Conservation (phyloP, 1,140 invertebrate species). For the Drosophila kurseongensis region DNA sequence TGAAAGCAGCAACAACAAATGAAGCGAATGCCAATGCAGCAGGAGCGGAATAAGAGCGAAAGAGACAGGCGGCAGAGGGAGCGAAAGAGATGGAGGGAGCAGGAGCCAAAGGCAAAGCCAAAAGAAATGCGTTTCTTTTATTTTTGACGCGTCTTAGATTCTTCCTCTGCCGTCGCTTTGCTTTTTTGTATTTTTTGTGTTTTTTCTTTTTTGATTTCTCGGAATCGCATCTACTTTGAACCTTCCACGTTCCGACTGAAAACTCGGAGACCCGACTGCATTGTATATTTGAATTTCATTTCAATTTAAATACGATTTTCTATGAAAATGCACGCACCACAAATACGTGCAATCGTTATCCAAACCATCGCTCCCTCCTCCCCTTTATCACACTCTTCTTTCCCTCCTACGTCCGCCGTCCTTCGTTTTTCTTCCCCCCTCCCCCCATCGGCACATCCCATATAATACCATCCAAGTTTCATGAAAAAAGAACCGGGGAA, state of each 20-base stretch:
- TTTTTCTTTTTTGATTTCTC: conserved; percentile 72
- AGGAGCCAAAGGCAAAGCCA: conserved; percentile 49
- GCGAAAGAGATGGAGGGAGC: conserved; percentile 4
- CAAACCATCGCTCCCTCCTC: conserved; percentile 4
- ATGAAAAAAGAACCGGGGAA: background rate
- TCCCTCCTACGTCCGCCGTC: background rate
- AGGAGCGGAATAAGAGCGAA: conserved; percentile 21
- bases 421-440: background rate
- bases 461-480: conserved; percentile 3
- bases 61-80: conserved; percentile 7
- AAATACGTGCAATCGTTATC: conserved; percentile 54
- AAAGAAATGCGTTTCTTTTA: conserved; percentile 75
- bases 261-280: conserved; percentile 51
- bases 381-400: background rate
- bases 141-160: conserved; percentile 82
- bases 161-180: conserved; percentile 28
- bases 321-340: conserved; percentile 81
- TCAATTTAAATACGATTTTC: conserved; percentile 83
- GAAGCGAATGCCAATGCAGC: conserved; percentile 52
- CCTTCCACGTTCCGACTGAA: conserved; percentile 65
- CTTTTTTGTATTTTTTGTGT: conserved; percentile 24
- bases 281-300: conserved; percentile 83
- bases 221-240: conserved; percentile 81
- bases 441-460: background rate
- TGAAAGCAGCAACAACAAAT: conserved; percentile 64